Evolutionary conservation across 2,797 vertebrate genomes (phyloP).

Genomic region (Spinus pinus): DNA sequence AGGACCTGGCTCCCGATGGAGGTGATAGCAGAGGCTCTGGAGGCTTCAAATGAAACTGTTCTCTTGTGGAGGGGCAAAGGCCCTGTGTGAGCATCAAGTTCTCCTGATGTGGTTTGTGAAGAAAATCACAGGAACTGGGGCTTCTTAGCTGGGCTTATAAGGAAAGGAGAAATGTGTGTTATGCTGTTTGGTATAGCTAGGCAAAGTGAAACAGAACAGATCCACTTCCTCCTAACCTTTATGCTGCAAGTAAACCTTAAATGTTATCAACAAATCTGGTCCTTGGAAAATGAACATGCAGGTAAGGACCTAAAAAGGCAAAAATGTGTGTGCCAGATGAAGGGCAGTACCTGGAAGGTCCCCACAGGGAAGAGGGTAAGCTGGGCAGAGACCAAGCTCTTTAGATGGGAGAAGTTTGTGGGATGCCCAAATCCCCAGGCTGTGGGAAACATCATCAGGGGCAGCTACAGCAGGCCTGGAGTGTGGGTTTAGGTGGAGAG

Average conservation of each 20-base stretch:
- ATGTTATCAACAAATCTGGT: background rate
- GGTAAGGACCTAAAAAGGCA: background rate
- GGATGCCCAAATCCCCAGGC: background rate
- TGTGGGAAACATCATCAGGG: rapidly evolving
- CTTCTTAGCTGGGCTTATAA: background rate
- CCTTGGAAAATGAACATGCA: rapidly evolving
- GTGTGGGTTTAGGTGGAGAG: background rate
- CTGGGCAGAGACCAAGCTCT: rapidly evolving
- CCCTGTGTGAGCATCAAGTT: background rate
- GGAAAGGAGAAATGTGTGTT: background rate
- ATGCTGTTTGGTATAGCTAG: background rate
- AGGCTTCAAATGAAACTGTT: background rate
- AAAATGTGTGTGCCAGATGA: rapidly evolving
- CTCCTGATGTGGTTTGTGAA: background rate
- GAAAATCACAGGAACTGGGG: rapidly evolving
- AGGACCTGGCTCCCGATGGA: background rate
- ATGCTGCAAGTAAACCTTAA: background rate
- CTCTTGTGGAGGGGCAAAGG: background rate
- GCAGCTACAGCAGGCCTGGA: background rate
- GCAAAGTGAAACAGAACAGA: background rate
- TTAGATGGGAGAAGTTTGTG: no score
- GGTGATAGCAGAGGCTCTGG: background rate
- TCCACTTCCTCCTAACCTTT: background rate
- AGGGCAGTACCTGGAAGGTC: background rate
- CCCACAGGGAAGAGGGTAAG: rapidly evolving